phyloP scores from a whole-genome alignment of 2,888 invertebrate genomes.

The Leptinotarsa tumamoca region DNA sequence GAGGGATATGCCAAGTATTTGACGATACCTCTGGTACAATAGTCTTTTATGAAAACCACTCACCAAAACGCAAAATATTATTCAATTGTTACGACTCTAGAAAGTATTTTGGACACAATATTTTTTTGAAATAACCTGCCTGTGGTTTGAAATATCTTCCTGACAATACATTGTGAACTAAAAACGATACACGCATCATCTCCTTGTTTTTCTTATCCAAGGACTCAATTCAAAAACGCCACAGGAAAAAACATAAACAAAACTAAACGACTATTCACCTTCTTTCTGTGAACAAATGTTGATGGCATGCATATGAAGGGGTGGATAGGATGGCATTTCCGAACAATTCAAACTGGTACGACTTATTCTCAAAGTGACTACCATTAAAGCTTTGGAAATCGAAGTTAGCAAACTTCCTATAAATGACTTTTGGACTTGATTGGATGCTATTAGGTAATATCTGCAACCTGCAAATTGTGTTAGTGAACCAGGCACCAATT shows the following conservation, averaged over 20 bases:
- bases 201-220: slow-evolving; percentile 4
- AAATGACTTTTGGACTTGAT: slow-evolving; percentile 47
- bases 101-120: no score
- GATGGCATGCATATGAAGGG: slow-evolving; percentile 46
- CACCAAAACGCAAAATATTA: no score
- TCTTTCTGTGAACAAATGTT: slow-evolving; percentile 45
- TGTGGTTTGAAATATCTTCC: no score
- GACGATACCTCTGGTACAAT: no score
- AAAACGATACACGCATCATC: not conserved
- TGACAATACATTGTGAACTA: no score
- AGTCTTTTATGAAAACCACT: no score
- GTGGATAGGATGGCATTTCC: slow-evolving; percentile 58
- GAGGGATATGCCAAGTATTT: no score
- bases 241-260: slow-evolving; percentile 8
- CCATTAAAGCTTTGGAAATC: slow-evolving; percentile 64
- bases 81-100: no score
- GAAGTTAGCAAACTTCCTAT: slow-evolving; percentile 54
- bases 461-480: slow-evolving; percentile 49
- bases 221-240: not conserved
- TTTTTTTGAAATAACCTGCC: no score
- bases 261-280: slow-evolving; percentile 48
- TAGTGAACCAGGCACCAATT: slow-evolving; percentile 14
- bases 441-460: slow-evolving; percentile 35
- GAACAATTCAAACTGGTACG: slow-evolving; percentile 63
- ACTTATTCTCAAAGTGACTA: slow-evolving; percentile 63